A percentile compares a stretch with the other conserved stretches of the same genome.
These are phyloP conservation scores for Asarcornis scutulata DNA, from an alignment of 2,113 vertebrate genomes.

Conservation along the genomic window DNA sequence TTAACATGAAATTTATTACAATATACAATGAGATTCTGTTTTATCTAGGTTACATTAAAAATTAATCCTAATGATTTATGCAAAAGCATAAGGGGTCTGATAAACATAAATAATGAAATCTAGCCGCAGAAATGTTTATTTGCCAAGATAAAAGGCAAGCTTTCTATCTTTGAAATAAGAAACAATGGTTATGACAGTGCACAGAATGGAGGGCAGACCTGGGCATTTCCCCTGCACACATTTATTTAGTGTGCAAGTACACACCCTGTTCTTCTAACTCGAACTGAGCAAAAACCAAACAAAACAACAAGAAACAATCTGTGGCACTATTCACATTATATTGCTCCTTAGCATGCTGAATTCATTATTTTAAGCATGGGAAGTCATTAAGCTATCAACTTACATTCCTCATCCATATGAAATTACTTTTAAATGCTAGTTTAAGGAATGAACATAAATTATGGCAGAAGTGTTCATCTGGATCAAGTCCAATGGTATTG, in stretches of 20 bases:
- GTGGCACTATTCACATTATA: not conserved
- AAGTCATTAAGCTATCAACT: not conserved
- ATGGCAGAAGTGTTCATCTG: not conserved
- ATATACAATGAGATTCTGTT: not conserved
- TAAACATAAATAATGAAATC: slow-evolving; percentile 21
- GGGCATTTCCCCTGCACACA: not conserved
- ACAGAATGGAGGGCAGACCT: not conserved
- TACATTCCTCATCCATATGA: not conserved
- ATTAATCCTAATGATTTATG: slow-evolving; percentile 44
- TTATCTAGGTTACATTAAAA: slow-evolving; percentile 48
- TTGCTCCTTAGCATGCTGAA: not conserved
- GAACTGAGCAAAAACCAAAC: not conserved
- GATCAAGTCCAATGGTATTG: not conserved
- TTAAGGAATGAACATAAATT: not conserved
- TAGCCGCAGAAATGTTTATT: not conserved
- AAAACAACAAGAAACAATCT: not conserved
- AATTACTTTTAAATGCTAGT: not conserved
- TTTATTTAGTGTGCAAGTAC: not conserved
- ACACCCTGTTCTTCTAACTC: not conserved
- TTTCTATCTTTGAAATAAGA: not conserved
- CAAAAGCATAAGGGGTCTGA: slow-evolving; percentile 1
- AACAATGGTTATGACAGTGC: not conserved
- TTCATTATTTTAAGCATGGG: not conserved
- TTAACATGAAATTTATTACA: not conserved
- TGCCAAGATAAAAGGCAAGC: not conserved